Evolutionary conservation across 2,797 vertebrate species (phyloP), one percentile per base, ranked within the genome.

Genomic region (Erethizon dorsatum): DNA sequence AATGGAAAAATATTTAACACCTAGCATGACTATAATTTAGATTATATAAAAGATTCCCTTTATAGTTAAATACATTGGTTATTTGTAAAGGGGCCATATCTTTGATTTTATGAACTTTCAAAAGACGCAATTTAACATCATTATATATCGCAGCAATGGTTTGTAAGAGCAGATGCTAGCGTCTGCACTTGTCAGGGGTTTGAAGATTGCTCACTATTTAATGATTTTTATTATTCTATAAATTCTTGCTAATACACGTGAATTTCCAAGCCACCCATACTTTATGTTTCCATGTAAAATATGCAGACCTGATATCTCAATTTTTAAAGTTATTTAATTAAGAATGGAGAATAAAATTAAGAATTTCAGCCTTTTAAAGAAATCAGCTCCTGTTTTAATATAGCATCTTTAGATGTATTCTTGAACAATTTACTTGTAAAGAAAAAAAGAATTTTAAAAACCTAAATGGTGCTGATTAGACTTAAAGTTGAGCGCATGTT

Each of bases 281-380:
- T 88, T 93, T 85, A 63, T 77, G 47, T 94, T 96, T 90, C 2
- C 86, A 67, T 75, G 22, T n/a, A 94, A 93, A 91, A 89, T 79
- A 67, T 63, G 20, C 8, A 14, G 26, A 83, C 79, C 2, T 67
- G 82, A 33, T 63, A 89, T 37, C 50, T 77, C 22, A 82, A 41
- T 37, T 89, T 93, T 88, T 37, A 93, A 89, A 77, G 57, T 95
- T 71, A 85, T 57, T 6, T 59, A 59, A 80, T 31, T 95, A 56
- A 80, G 80, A 56, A 88, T 52, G 82, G 20, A 88, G 22, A 89
- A 59, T 78, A 93, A 92, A 84, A 78, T n/a, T 37, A n/a, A 69
- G 67, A 63, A 63, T 63, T 37, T 18, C 45, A 1, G 2, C 41
- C 17, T 86, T 79, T 96, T 45, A 88, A 22, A 83, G 33, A 63